These are phyloP conservation scores for Cuniculus paca DNA, from an alignment of 2,797 vertebrate genomes.

Conservation along the genomic window DNA sequence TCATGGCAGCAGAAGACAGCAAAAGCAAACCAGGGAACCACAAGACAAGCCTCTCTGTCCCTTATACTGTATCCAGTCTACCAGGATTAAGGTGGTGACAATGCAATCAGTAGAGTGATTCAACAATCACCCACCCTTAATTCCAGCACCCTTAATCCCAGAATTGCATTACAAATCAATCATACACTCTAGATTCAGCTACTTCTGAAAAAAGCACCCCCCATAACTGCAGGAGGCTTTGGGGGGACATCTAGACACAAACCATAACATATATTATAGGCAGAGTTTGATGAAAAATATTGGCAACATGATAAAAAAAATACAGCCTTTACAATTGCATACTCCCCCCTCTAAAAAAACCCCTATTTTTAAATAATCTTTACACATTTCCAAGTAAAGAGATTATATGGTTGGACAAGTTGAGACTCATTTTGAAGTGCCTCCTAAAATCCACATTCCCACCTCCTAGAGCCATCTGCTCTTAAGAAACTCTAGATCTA, in stretches of 20 bases:
- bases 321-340: not conserved
- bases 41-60: not conserved
- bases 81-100: not conserved
- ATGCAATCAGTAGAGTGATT: not conserved
- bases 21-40: not conserved
- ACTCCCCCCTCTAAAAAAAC: not conserved
- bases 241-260: not conserved
- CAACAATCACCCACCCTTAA: not conserved
- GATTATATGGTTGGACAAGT: slow-evolving; percentile 34
- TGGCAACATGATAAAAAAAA: not conserved
- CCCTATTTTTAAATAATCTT: not conserved
- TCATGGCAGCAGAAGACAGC: not conserved
- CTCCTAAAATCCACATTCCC: slow-evolving; percentile 31
- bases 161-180: not conserved
- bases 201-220: not conserved
- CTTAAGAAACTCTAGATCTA: slow-evolving; percentile 50
- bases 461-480: slow-evolving; percentile 56
- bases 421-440: slow-evolving; percentile 62
- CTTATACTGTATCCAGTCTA: not conserved
- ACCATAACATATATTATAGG: not conserved
- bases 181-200: not conserved
- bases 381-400: slow-evolving; percentile 33
- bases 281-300: not conserved
- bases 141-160: not conserved
- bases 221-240: not conserved